Conservation (phyloP, 2,113 vertebrate genomes). For the Psittacara wagleri region DNA sequence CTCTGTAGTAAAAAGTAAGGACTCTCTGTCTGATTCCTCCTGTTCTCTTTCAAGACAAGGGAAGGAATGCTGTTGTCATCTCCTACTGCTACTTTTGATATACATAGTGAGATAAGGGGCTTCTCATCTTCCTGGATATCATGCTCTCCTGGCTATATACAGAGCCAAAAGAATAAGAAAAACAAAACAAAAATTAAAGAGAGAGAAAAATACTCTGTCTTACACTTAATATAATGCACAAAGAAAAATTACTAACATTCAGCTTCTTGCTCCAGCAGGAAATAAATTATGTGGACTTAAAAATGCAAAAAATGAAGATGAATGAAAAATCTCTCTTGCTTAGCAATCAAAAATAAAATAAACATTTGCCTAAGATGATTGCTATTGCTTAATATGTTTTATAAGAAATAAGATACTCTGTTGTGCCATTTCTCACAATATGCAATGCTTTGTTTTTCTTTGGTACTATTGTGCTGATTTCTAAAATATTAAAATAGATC, state of each 20-base stretch:
- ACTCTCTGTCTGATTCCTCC: background rate
- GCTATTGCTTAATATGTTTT: constrained; percentile 41
- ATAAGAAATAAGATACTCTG: constrained; percentile 56
- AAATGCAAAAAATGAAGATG: constrained; percentile 72
- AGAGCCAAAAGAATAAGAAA: background rate
- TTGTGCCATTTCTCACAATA: constrained; percentile 28
- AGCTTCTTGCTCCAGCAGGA: constrained; percentile 45
- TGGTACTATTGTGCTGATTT: constrained; percentile 35
- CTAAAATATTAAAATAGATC: constrained; percentile 51
- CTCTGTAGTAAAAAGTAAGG: background rate
- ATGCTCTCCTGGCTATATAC: background rate
- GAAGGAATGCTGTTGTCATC: background rate
- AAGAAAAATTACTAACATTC: constrained; percentile 65
- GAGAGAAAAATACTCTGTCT: background rate
- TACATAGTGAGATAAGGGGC: background rate
- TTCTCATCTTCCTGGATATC: background rate
- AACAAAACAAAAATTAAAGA: background rate
- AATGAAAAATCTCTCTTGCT: constrained; percentile 66
- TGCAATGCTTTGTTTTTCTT: constrained; percentile 31
- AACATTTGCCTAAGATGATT: constrained; percentile 66
- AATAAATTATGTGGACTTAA: constrained; percentile 68
- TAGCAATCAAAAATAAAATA: constrained; percentile 60
- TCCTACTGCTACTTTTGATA: background rate
- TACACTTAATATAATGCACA: constrained; percentile 54
- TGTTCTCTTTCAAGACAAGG: background rate